Evolutionary conservation across 2,113 vertebrate species (phyloP).

Genomic region (Ptyas mucosa): DNA sequence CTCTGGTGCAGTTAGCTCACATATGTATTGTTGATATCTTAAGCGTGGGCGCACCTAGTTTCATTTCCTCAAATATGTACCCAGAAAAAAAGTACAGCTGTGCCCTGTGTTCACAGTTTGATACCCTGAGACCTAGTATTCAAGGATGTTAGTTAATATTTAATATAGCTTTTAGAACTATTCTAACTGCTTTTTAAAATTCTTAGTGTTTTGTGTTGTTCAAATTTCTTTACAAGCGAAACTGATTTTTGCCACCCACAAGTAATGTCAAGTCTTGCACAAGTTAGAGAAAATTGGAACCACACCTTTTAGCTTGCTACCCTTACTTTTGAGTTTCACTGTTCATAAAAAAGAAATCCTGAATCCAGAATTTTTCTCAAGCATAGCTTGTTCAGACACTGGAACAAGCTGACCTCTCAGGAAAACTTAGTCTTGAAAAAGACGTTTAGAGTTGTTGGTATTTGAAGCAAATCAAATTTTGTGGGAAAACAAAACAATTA

Average conservation of each 20-base stretch:
- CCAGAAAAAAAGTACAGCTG: not conserved
- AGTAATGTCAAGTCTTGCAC: not conserved
- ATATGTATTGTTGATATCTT: not conserved
- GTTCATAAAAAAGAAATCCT: not conserved
- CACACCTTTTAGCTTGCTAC: not conserved
- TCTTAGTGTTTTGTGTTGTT: not conserved
- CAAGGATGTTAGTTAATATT: constrained; percentile 3
- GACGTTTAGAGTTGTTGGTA: not conserved
- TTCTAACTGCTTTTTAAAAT: not conserved
- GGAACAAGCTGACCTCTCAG: not conserved
- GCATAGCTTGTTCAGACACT: not conserved
- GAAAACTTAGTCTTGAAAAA: not conserved
- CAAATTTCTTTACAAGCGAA: not conserved
- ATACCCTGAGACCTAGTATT: not conserved
- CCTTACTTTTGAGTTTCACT: not conserved
- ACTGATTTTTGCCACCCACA: not conserved
- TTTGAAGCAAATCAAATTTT: not conserved
- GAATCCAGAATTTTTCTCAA: not conserved
- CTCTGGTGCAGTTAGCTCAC: not conserved
- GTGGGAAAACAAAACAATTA: not conserved
- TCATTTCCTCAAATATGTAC: accelerated
- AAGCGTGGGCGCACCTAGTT: not conserved
- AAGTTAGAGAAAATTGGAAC: not conserved
- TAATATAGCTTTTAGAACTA: not conserved
- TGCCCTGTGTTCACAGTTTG: not conserved